phyloP scores from a whole-genome alignment of 1,140 invertebrate species.

The Antheraea pernyi region DNA sequence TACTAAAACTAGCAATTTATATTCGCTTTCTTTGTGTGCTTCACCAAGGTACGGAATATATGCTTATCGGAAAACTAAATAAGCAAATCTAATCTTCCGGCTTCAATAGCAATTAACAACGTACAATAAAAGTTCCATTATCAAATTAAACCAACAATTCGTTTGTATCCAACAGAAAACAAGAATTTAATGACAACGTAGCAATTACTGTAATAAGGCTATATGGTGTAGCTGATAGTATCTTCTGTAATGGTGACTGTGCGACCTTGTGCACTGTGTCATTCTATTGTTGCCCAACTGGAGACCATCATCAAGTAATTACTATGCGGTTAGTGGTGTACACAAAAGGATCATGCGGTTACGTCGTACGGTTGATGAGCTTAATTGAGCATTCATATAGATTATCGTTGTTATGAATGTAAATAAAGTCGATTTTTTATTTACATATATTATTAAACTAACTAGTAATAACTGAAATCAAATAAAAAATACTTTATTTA shows the following conservation, averaged over 20 bases:
- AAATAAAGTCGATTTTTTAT: too few relatives aligned
- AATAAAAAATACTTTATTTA: too few relatives aligned
- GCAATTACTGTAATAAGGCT: neutral
- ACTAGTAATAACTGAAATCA: too few relatives aligned
- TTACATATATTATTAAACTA: too few relatives aligned
- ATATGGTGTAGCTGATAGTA: slow-evolving; percentile 29
- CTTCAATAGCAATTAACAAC: too few relatives aligned
- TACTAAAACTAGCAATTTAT: too few relatives aligned
- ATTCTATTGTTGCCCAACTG: slow-evolving; percentile 54
- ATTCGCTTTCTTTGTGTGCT: too few relatives aligned
- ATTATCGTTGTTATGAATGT: neutral
- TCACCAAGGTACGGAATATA: too few relatives aligned
- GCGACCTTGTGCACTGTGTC: slow-evolving; percentile 39
- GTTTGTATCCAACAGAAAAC: neutral
- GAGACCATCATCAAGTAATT: neutral
- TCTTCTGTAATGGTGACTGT: slow-evolving; percentile 36
- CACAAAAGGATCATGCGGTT: neutral
- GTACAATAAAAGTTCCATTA: too few relatives aligned
- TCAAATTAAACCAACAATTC: too few relatives aligned
- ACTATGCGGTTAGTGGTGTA: neutral
- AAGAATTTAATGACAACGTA: neutral
- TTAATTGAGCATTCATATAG: neutral
- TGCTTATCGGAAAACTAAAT: too few relatives aligned
- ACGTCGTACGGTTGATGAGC: neutral
- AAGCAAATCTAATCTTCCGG: too few relatives aligned